phyloP scores from a whole-genome alignment of 2,113 vertebrate genomes.

The human (Homo sapiens) region GRCh38 chr22:42848001-42848500 shows the following conservation, averaged over 20 bases:
- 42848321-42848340: background rate
- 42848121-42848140: background rate
- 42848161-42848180: background rate
- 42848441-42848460: background rate
- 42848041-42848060: background rate
- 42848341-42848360: accelerated
- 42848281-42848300: background rate
- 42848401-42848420: background rate
- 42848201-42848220: too few species aligned
- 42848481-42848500: background rate
- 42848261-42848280: too few species aligned
- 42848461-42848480: background rate
- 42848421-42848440: background rate
- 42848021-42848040: background rate
- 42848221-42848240: too few species aligned
- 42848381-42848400: background rate
- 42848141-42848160: background rate
- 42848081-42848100: background rate
- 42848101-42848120: background rate
- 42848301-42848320: background rate
- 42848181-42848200: background rate
- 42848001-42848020: background rate
- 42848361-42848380: accelerated
- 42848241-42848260: too few species aligned
- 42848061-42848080: background rate